Percentiles rank a stretch among this genome's conserved stretches.
Evolutionary conservation across 1,140 invertebrate genomes (phyloP).

Genomic region (Magallana gigas): DNA sequence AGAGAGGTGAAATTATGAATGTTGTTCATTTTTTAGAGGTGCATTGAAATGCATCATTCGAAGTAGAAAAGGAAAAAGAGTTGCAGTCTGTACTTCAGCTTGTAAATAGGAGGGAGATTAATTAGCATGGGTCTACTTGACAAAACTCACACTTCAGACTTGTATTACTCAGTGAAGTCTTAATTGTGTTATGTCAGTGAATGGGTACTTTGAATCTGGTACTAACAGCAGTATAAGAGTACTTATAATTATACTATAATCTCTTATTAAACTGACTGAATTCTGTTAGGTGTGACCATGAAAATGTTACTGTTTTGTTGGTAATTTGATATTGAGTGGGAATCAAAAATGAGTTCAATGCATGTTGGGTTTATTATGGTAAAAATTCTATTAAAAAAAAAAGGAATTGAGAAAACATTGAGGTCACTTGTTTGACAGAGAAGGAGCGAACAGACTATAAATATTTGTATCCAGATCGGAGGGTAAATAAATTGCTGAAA

Average conservation of each 20-base stretch:
- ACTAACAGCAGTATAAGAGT: too few species aligned
- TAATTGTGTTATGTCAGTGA: neutral
- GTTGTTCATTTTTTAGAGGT: neutral
- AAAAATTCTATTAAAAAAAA: neutral
- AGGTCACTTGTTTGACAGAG: neutral
- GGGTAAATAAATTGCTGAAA: slow-evolving; percentile 35
- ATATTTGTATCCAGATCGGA: slow-evolving; percentile 24
- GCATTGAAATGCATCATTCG: neutral
- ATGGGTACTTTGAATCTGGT: too few species aligned
- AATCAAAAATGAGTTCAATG: neutral
- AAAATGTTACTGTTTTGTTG: neutral
- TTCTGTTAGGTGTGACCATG: neutral
- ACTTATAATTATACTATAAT: neutral
- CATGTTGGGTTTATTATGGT: neutral
- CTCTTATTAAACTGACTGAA: neutral
- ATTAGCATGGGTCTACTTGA: neutral
- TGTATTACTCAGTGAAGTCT: neutral
- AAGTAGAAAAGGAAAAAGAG: neutral
- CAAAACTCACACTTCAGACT: slow-evolving; percentile 5
- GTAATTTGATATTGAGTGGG: neutral
- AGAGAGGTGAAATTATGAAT: neutral
- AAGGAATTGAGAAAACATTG: slow-evolving; percentile 15
- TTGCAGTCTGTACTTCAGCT: neutral
- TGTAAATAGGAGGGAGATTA: neutral
- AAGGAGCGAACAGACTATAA: slow-evolving; percentile 17